Conservation (phyloP, 2,888 invertebrate species). For the Hipparchia semele region DNA sequence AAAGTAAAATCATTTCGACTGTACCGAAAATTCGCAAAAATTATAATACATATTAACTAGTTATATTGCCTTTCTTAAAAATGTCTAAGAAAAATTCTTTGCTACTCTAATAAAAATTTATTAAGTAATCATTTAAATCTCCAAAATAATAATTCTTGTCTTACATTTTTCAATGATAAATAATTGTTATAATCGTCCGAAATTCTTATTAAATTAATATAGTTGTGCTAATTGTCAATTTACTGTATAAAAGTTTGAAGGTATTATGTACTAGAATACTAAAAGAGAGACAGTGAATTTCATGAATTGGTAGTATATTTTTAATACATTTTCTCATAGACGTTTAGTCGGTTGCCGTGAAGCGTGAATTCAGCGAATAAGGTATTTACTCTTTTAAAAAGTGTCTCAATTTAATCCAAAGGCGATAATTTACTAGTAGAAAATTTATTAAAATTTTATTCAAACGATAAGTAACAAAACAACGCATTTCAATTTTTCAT, state of each 20-base stretch:
- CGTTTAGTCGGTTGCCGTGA: too few species aligned
- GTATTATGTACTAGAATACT: background rate
- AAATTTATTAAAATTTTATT: too few species aligned
- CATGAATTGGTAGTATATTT: too few species aligned
- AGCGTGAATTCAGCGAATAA: too few species aligned
- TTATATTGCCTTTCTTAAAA: background rate
- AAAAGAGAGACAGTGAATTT: too few species aligned
- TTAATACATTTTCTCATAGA: too few species aligned
- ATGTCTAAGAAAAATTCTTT: background rate
- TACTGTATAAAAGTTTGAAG: background rate
- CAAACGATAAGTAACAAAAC: too few species aligned
- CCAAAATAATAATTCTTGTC: background rate
- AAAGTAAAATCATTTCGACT: background rate
- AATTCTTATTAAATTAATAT: background rate
- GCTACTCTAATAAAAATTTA: background rate
- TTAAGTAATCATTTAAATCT: background rate
- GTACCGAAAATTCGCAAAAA: background rate
- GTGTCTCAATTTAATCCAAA: too few species aligned
- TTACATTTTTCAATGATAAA: conserved; percentile 22
- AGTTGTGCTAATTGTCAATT: conserved; percentile 32
- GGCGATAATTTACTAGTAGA: too few species aligned
- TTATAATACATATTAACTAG: background rate
- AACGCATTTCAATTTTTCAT: too few species aligned
- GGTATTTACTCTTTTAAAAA: too few species aligned
- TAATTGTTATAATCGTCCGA: background rate